phyloP scores from a whole-genome alignment of 2,888 invertebrate species.

The Drosophila limbata region DNA sequence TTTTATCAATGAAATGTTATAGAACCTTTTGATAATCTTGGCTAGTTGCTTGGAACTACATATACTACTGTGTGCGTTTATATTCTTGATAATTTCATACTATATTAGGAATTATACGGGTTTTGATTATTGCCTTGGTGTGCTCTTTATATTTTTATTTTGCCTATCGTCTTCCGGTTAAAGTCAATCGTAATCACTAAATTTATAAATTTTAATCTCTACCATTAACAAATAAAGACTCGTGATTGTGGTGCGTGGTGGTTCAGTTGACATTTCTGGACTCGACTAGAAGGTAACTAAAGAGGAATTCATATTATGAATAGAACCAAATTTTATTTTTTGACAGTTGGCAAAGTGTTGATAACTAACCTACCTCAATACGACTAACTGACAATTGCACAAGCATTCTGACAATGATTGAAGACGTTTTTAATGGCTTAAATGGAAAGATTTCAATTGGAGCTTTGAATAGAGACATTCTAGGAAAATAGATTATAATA shows the following conservation, averaged over 20 bases:
- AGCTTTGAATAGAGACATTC: not conserved
- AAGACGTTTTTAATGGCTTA: not conserved
- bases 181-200: constrained; percentile 57
- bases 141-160: constrained; percentile 11
- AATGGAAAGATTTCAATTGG: not conserved
- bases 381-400: constrained; percentile 4
- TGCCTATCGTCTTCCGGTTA: constrained; percentile 50
- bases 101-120: constrained; percentile 15
- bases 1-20: constrained; percentile 70
- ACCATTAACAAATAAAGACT: constrained; percentile 35
- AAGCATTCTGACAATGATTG: constrained; percentile 2
- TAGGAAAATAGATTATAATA: not conserved
- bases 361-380: constrained; percentile 66
- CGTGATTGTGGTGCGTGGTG: not conserved
- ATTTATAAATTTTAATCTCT: constrained; percentile 56
- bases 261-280: constrained; percentile 38
- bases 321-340: constrained; percentile 1
- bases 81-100: constrained; percentile 11
- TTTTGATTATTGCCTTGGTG: not conserved
- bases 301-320: not conserved
- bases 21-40: constrained; percentile 45
- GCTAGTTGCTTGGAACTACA: constrained; percentile 37
- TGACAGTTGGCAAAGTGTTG: constrained; percentile 23
- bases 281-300: constrained; percentile 27
- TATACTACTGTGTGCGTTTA: constrained; percentile 6